Conservation (phyloP, 2,888 invertebrate genomes). For the Colletes collaris region DNA sequence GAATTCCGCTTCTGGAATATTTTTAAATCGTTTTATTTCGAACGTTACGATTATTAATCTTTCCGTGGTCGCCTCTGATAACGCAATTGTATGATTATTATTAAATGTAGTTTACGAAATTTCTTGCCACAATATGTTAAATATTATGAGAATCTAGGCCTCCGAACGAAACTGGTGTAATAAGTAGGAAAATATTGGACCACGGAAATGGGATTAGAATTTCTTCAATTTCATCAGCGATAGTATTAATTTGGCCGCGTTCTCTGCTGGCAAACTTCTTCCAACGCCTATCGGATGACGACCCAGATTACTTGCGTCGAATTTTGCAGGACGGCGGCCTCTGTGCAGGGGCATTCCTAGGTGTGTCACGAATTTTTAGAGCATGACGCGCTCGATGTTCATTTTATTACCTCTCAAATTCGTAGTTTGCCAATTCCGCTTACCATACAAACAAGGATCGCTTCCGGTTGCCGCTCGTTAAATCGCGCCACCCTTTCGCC, state of each 20-base stretch:
- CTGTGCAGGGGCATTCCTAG: slow-evolving; percentile 4
- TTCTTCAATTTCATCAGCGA: background rate
- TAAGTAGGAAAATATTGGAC: no score
- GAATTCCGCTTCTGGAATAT: no score
- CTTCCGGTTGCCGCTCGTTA: slow-evolving; percentile 28
- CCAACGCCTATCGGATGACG: slow-evolving; percentile 1
- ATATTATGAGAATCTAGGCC: no score
- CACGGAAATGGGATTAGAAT: no score
- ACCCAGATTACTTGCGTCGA: background rate
- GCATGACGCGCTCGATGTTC: slow-evolving; percentile 13
- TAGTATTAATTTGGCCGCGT: no score
- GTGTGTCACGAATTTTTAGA: slow-evolving; percentile 11
- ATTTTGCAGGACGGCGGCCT: slow-evolving; percentile 2
- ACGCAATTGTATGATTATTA: no score
- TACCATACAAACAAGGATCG: slow-evolving; percentile 24
- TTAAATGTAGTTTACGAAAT: no score
- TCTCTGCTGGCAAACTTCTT: background rate
- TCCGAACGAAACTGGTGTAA: no score
- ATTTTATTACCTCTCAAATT: slow-evolving; percentile 22
- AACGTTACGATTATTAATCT: no score
- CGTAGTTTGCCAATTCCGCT: slow-evolving; percentile 7
- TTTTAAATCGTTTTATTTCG: no score
- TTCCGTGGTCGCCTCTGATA: no score
- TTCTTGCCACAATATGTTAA: no score
- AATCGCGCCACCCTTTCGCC: background rate